Base-by-base conservation (phyloP, 1,140 invertebrate genomes). In the Diorhabda sublineata region DNA sequence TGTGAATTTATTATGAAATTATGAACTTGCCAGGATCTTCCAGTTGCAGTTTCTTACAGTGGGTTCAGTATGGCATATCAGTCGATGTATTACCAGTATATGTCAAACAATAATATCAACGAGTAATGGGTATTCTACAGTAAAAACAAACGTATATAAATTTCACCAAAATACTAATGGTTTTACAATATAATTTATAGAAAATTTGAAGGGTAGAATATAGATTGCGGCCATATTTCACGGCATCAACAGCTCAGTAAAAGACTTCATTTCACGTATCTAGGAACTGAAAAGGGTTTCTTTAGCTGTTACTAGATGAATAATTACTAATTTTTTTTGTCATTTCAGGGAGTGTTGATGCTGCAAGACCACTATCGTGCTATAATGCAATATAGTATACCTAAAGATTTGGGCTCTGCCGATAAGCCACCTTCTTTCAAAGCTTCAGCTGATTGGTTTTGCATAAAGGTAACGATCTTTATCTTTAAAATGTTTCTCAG, bases 331-430 rank as follows among this genome's bases (percentile, higher is more conserved):
- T 58, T 66, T 66, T 52, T 58, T 64, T 45, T 69, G 71, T 78
- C 71, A 70, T 79, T 77, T 78, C 87, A 89, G 86, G 89, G 89
- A 69, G 83, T 88, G 60, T 81, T 91, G 69, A 88, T 89, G 84
- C 82, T 91, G 60, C 87, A 89, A 82, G 88, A 90, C 80, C 87
- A 90, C 71, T 88, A 87, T 75, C 84, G 88, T 61, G 88, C 89
- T 57, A 84, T 89, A 5, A 87, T 91, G 84, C 89, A 90, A 76
- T 91, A 89, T 79, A 90, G 89, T 76, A 88, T 89, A 74, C 85
- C 85, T 11, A 87, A 87, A 75, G 86, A 87, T 71, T 52, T 71
- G 6, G 74, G 66, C 62, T 81, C 83, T 76, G 75, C 81, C 57
- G 87, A 87, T 78, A 87, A 86, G 77, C 81, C 75, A 72, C 83